These are phyloP conservation scores for Lamellibrachia columna DNA, from an alignment of 2,888 invertebrate species.

Conservation along the genomic window DNA sequence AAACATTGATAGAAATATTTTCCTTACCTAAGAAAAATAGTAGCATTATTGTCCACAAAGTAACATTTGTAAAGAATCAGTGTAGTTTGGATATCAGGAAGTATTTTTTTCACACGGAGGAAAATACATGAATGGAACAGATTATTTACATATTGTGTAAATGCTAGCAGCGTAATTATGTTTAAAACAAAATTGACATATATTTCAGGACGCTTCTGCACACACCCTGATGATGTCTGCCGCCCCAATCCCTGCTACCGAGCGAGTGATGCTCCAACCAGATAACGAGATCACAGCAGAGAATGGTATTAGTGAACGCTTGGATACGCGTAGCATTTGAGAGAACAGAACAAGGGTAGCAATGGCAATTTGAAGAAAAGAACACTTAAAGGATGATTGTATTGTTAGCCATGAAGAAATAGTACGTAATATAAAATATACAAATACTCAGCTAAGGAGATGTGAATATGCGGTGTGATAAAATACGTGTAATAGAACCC, in stretches of 20 bases:
- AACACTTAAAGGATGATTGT: not conserved
- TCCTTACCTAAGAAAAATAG: too few relatives aligned
- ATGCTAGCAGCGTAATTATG: too few relatives aligned
- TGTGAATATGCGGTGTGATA: not conserved
- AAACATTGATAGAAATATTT: too few relatives aligned
- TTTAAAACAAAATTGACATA: too few relatives aligned
- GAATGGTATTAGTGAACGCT: not conserved
- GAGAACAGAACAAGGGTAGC: not conserved
- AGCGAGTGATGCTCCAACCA: not conserved
- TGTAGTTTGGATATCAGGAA: too few relatives aligned
- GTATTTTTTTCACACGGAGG: too few relatives aligned
- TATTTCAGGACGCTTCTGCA: not conserved
- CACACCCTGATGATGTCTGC: not conserved
- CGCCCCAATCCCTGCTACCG: not conserved
- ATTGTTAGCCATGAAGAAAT: not conserved
- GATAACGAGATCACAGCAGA: not conserved
- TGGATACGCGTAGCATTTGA: not conserved
- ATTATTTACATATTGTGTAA: too few relatives aligned
- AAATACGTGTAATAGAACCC: not conserved
- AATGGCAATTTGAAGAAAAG: not conserved
- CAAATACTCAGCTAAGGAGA: not conserved
- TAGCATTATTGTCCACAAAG: too few relatives aligned
- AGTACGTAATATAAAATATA: not conserved
- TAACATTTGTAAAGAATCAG: too few relatives aligned
- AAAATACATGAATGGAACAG: too few relatives aligned